These are phyloP conservation scores for Sinocyclocheilus maitianheensis DNA, from an alignment of 2,113 vertebrate genomes.

Conservation along the genomic window DNA sequence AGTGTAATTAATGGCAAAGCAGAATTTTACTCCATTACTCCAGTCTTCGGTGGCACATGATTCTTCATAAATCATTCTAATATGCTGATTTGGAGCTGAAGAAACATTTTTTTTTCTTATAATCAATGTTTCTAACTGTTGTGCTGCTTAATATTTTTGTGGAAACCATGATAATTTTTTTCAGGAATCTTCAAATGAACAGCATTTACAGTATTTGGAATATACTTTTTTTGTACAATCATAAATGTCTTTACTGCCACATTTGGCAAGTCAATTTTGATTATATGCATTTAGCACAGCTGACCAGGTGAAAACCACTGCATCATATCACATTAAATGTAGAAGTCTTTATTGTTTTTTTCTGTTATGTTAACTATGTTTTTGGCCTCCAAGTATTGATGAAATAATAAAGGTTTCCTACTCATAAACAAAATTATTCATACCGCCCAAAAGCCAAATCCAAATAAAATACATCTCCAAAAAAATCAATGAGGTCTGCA, in stretches of 20 bases:
- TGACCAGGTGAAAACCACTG: background rate
- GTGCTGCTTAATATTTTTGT: background rate
- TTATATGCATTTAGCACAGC: background rate
- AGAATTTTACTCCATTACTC: too few species aligned
- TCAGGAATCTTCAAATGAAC: background rate
- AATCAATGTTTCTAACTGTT: background rate
- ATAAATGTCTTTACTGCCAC: background rate
- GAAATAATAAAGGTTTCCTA: conserved; percentile 49
- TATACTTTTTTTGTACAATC: background rate
- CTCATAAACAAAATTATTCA: conserved; percentile 55
- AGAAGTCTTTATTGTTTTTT: background rate
- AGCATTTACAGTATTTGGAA: background rate
- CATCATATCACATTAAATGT: background rate
- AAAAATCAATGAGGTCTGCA: conserved; percentile 65
- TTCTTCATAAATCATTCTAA: background rate
- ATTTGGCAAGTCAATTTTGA: background rate
- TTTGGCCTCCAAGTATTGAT: conserved; percentile 52
- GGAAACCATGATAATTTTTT: background rate
- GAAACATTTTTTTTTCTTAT: background rate
- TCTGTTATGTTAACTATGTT: background rate
- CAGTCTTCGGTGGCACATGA: background rate
- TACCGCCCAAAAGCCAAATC: conserved; percentile 63
- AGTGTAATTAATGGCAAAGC: too few species aligned
- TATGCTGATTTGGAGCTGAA: background rate
- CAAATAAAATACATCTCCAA: conserved; percentile 64